phyloP scores from a whole-genome alignment of 2,888 invertebrate species.

The Elaeidobius kamerunicus region DNA sequence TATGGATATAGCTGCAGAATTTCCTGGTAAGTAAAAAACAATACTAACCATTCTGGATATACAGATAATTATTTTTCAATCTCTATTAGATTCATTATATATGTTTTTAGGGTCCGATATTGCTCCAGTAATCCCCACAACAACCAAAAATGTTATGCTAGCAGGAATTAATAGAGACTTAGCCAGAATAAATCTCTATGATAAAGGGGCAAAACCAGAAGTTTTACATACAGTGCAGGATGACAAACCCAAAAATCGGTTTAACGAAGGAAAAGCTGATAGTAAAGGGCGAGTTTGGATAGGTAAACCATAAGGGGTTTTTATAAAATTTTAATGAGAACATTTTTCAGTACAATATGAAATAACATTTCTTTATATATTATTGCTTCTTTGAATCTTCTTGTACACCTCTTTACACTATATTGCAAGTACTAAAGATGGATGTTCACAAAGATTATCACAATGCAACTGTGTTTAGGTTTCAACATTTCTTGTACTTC shows the following conservation, averaged over 20 bases:
- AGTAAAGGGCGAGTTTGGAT: constrained; percentile 54
- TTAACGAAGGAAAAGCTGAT: constrained; percentile 61
- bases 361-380: too few relatives aligned
- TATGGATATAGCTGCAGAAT: constrained; percentile 18
- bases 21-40: constrained; percentile 18
- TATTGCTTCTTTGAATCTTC: too few relatives aligned
- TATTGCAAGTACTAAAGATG: too few relatives aligned
- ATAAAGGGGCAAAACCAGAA: constrained; percentile 10
- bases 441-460: too few relatives aligned
- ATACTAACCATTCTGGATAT: background rate
- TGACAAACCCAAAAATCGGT: constrained; percentile 48
- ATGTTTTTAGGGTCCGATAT: constrained; percentile 27
- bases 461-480: background rate
- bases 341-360: too few relatives aligned
- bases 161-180: constrained; percentile 40
- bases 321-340: background rate
- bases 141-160: constrained; percentile 36
- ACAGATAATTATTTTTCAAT: background rate
- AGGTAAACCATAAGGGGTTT: constrained; percentile 42
- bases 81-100: background rate
- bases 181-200: constrained; percentile 15
- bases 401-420: too few relatives aligned
- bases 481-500: background rate
- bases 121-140: constrained; percentile 37
- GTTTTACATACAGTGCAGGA: constrained; percentile 47